A percentile compares a stretch with the other conserved stretches of the same genome.
Conservation (phyloP, 2,888 invertebrate species). For the Oxyteleia sp. region DNA sequence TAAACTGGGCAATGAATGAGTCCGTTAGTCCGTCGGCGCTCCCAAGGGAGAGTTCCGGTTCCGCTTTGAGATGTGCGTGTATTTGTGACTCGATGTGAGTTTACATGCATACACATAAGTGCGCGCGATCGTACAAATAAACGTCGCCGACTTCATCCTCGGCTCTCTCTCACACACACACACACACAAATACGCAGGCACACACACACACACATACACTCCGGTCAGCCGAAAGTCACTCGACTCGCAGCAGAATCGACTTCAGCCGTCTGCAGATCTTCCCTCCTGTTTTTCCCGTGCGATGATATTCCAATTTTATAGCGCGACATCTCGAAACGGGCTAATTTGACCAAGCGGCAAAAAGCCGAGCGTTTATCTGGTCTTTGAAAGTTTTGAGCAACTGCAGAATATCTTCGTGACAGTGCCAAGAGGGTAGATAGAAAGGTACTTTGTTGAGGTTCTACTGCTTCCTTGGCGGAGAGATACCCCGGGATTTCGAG, state of each 20-base stretch:
- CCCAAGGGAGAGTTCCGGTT: slow-evolving; percentile 74
- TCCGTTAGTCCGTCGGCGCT: slow-evolving; percentile 81
- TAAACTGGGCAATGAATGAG: slow-evolving; percentile 87
- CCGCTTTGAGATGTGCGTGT: slow-evolving; percentile 72
- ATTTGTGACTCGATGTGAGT: slow-evolving; percentile 61
- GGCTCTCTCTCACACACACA: not conserved
- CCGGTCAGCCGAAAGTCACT: slow-evolving; percentile 25
- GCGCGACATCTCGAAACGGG: not conserved
- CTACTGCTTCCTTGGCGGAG: slow-evolving; percentile 59
- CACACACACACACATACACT: no score
- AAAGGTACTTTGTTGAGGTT: slow-evolving; percentile 72
- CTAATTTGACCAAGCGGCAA: slow-evolving; percentile 53
- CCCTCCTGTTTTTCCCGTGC: not conserved
- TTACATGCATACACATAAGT: slow-evolving; percentile 53
- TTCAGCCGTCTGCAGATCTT: not conserved
- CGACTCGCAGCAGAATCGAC: slow-evolving; percentile 2
- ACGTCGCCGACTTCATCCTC: slow-evolving; percentile 46
- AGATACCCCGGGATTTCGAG: slow-evolving; percentile 74
- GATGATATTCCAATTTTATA: slow-evolving; percentile 20
- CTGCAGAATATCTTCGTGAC: no score
- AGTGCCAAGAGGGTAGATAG: slow-evolving; percentile 69
- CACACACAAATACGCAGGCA: no score
- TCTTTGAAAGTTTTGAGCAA: no score
- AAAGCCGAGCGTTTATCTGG: no score
- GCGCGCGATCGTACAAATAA: slow-evolving; percentile 53